Percentiles rank a stretch among this genome's conserved stretches.
Conservation (phyloP, 2,888 invertebrate genomes). For the Drosophila fungiperda region DNA sequence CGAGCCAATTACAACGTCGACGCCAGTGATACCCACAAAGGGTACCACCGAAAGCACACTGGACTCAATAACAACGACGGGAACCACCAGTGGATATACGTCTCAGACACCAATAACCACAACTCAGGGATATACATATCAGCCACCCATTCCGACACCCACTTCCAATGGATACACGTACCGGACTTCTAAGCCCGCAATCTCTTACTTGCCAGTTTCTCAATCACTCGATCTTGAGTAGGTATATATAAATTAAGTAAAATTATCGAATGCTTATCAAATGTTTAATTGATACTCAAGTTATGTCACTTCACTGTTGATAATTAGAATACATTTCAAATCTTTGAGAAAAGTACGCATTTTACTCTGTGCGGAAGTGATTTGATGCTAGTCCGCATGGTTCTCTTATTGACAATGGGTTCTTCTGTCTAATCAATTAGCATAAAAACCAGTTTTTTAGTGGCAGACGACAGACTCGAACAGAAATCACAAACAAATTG, state of each 20-base stretch:
- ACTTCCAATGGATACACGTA: background rate
- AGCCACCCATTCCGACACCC: constrained; percentile 28
- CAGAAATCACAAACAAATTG: constrained; percentile 5
- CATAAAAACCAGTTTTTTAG: constrained; percentile 53
- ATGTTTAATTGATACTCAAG: constrained; percentile 16
- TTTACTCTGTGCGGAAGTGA: constrained; percentile 44
- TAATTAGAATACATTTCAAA: constrained; percentile 36
- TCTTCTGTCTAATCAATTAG: constrained; percentile 50
- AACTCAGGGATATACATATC: constrained; percentile 7
- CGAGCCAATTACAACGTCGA: constrained; percentile 53
- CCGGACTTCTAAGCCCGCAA: constrained; percentile 18
- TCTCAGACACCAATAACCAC: constrained; percentile 3
- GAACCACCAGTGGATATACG: constrained; percentile 8
- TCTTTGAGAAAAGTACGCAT: constrained; percentile 5
- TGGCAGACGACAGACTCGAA: constrained; percentile 18
- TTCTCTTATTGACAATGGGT: constrained; percentile 45
- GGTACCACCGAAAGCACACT: constrained; percentile 47
- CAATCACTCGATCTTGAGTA: constrained; percentile 13
- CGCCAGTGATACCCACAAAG: constrained; percentile 45
- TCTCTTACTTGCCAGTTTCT: constrained; percentile 44
- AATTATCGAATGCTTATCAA: constrained; percentile 11
- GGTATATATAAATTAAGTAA: constrained; percentile 21
- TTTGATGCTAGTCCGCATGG: constrained; percentile 8
- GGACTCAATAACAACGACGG: constrained; percentile 15
- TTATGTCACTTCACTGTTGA: constrained; percentile 16